Evolutionary conservation across 2,888 invertebrate genomes (phyloP).

Genomic region (Drosophila formosana): DNA sequence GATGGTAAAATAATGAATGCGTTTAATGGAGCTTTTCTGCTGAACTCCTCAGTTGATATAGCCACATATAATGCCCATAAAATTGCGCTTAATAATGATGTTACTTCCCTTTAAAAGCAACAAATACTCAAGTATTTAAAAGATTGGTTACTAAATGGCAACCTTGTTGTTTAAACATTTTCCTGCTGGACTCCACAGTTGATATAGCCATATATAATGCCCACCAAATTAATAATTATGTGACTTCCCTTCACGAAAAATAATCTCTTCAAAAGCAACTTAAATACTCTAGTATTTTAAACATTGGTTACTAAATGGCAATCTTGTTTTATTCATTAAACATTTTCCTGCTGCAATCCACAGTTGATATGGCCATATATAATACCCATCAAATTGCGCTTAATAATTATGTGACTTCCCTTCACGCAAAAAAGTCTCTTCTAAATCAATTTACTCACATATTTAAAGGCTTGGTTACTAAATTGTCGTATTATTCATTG

Average conservation of each 20-base stretch:
- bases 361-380: not conserved
- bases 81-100: not conserved
- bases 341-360: not conserved
- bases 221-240: too few relatives aligned
- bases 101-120: not conserved
- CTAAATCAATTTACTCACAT: too few relatives aligned
- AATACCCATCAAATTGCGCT: not conserved
- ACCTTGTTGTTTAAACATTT: too few relatives aligned
- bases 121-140: too few relatives aligned
- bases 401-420: not conserved
- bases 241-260: too few relatives aligned
- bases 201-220: too few relatives aligned
- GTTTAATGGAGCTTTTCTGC: not conserved
- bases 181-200: too few relatives aligned
- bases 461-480: too few relatives aligned
- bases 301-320: too few relatives aligned
- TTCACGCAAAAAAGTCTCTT: not conserved
- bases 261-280: too few relatives aligned
- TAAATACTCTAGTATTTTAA: too few relatives aligned
- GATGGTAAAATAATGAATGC: slow-evolving; percentile 8
- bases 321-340: not conserved
- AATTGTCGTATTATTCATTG: not conserved
- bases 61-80: not conserved
- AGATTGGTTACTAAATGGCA: too few relatives aligned
- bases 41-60: not conserved